Conservation (phyloP, 1,140 invertebrate genomes). For the Hermetia illucens region DNA sequence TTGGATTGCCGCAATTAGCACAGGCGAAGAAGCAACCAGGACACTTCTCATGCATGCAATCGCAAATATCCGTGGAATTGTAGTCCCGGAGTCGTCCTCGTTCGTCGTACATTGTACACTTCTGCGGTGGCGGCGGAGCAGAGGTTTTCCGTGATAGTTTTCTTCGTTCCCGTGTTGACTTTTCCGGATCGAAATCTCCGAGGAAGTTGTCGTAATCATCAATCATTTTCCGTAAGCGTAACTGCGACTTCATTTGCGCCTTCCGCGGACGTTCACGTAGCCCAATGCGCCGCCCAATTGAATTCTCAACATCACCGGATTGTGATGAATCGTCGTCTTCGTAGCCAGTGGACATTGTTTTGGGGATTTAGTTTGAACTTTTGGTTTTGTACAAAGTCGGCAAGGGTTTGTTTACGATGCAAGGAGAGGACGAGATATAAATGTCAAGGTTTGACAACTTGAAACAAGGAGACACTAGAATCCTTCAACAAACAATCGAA, state of each 20-base stretch:
- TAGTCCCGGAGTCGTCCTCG: constrained; percentile 16
- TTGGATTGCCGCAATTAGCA: constrained; percentile 15
- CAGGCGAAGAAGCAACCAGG: constrained; percentile 22
- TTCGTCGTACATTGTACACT: no score
- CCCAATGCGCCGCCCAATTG: neutral
- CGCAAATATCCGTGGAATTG: constrained; percentile 18
- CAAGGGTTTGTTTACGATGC: no score
- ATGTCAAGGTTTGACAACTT: no score
- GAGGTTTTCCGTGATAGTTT: constrained; percentile 12
- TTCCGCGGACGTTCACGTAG: constrained; percentile 9
- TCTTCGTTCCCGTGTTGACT: constrained; percentile 15
- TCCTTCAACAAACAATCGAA: no score
- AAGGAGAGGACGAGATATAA: no score
- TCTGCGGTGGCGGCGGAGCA: no score
- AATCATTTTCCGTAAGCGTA: neutral
- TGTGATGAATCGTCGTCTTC: neutral
- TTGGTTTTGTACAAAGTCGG: neutral
- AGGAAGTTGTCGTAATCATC: no score
- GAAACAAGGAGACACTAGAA: no score
- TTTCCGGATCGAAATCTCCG: constrained; percentile 18
- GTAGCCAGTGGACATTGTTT: neutral
- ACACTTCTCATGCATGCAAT: constrained; percentile 21
- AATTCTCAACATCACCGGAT: neutral
- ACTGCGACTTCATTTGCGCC: constrained; percentile 4
- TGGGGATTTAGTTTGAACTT: neutral